Percentiles rank a stretch among this genome's conserved stretches.
Conservation (phyloP, 37 sponge, comb jelly and placozoan genomes). For the Chondrosia reniformis region DNA sequence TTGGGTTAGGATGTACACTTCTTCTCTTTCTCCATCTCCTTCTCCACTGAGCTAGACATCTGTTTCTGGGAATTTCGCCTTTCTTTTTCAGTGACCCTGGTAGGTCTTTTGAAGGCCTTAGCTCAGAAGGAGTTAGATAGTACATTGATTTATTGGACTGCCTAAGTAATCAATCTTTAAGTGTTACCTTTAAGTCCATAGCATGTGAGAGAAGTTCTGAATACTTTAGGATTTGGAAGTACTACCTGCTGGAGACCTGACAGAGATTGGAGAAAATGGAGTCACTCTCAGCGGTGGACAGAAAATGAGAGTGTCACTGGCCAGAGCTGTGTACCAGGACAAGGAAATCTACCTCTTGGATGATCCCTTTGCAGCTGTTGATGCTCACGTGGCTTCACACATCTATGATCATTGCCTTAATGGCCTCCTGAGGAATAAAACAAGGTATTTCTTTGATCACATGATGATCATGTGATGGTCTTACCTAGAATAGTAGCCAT, state of each 20-base stretch:
- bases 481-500: background rate
- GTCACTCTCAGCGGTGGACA: constrained; percentile 98
- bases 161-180: too few species aligned
- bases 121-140: too few species aligned
- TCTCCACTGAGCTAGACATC: too few species aligned
- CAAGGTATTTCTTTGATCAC: constrained; percentile 33
- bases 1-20: too few species aligned
- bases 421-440: constrained; percentile 76
- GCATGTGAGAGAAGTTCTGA: too few species aligned
- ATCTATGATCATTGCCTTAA: constrained; percentile 76
- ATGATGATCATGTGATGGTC: background rate
- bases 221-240: constrained; percentile 72
- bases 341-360: constrained; percentile 90
- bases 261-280: constrained; percentile 97
- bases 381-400: constrained; percentile 91
- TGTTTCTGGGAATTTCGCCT: too few species aligned
- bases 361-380: constrained; percentile 96
- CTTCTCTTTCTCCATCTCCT: background rate
- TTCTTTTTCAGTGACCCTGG: too few species aligned
- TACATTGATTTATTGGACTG: too few species aligned
- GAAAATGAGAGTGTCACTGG: constrained; percentile 90
- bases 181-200: too few species aligned
- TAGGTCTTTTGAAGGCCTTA: too few species aligned
- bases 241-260: constrained; percentile 84
- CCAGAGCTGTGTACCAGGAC: constrained; percentile 96